A percentile compares a stretch with the other conserved stretches of the same genome.
These are phyloP conservation scores for Odontamblyopus rebecca DNA, from an alignment of 2,797 vertebrate genomes.

Conservation along the genomic window DNA sequence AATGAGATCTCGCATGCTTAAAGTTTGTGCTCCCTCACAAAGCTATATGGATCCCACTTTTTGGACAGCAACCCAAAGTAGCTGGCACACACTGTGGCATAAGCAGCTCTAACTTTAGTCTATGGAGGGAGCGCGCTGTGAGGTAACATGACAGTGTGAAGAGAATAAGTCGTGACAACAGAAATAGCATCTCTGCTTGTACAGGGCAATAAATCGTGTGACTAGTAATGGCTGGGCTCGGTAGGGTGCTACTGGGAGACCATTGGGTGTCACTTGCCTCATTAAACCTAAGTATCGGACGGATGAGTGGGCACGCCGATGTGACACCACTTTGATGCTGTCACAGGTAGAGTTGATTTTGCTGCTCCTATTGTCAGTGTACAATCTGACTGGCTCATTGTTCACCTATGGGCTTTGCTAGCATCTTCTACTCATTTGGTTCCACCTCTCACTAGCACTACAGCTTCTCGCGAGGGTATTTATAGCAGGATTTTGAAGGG, in stretches of 20 bases:
- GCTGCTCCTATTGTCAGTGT: constrained; percentile 44
- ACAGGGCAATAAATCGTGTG: constrained; percentile 39
- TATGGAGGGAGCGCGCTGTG: constrained; percentile 23
- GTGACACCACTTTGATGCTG: constrained; percentile 67
- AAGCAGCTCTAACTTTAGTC: constrained; percentile 19
- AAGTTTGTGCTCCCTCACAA: background rate
- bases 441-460: constrained; percentile 44
- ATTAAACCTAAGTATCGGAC: constrained; percentile 69
- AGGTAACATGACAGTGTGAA: constrained; percentile 40
- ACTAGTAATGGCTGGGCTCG: constrained; percentile 47
- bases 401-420: constrained; percentile 38
- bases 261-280: constrained; percentile 69
- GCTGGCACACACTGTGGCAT: background rate
- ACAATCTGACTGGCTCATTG: constrained; percentile 48
- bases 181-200: constrained; percentile 39
- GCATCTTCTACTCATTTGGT: constrained; percentile 46
- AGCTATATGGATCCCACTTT: background rate
- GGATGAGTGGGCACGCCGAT: constrained; percentile 64
- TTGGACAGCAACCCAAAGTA: constrained; percentile 15
- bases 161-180: constrained; percentile 41
- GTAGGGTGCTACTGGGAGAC: constrained; percentile 26
- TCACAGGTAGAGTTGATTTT: constrained; percentile 70
- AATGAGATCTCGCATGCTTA: background rate
- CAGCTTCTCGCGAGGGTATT: constrained; percentile 61
- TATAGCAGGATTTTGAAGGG: constrained; percentile 78